Conservation (phyloP, 2,113 vertebrate genomes). For the Eurypyga helias region DNA sequence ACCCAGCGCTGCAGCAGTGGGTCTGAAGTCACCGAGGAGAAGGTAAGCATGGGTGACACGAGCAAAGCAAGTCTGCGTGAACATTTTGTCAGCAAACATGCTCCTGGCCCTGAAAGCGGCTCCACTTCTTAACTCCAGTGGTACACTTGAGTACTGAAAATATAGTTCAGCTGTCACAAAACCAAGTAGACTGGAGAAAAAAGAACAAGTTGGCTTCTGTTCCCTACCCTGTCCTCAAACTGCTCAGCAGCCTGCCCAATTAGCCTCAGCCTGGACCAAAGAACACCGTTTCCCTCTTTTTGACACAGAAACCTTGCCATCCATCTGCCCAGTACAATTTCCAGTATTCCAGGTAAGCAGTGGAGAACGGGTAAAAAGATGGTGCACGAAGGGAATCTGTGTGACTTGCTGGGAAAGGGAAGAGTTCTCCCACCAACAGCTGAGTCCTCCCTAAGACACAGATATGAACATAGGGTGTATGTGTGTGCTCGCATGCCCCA, state of each 20-base stretch:
- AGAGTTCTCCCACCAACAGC: neutral
- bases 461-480: too few species aligned
- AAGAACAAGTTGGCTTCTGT: neutral
- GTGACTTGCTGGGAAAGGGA: neutral
- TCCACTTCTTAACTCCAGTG: neutral
- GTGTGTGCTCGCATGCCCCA: neutral
- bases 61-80: neutral
- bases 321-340: neutral
- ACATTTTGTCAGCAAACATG: neutral
- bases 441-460: accelerated
- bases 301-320: neutral
- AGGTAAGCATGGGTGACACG: neutral
- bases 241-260: neutral
- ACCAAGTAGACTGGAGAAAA: neutral
- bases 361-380: neutral
- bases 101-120: neutral
- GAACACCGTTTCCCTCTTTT: neutral
- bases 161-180: neutral
- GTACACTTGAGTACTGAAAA: neutral
- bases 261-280: neutral
- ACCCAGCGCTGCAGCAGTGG: accelerated
- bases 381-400: neutral
- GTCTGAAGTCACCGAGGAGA: neutral
- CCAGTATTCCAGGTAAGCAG: neutral
- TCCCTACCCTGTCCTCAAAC: neutral